These are phyloP conservation scores for Platalea minor DNA, from an alignment of 2,797 vertebrate genomes.

Conservation along the genomic window DNA sequence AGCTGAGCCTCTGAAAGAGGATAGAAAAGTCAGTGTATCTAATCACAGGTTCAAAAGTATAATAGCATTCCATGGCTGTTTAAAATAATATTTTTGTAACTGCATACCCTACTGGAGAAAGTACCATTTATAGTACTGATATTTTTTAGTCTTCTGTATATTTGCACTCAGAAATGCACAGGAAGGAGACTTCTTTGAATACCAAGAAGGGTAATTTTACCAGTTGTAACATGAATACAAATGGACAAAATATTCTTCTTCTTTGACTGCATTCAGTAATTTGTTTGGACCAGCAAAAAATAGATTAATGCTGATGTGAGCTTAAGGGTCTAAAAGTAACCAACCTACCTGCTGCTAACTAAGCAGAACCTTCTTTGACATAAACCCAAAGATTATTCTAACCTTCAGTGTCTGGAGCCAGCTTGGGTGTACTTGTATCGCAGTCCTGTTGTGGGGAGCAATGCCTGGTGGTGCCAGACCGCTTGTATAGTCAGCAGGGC, in stretches of 20 bases:
- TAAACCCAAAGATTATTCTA: not conserved
- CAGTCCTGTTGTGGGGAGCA: not conserved
- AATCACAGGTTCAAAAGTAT: not conserved
- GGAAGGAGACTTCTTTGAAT: not conserved
- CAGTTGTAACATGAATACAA: not conserved
- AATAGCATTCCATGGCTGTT: not conserved
- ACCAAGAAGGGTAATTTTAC: not conserved
- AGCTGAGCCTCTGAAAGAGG: not conserved
- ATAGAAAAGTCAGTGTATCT: not conserved
- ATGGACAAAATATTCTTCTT: not conserved
- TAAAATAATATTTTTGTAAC: not conserved
- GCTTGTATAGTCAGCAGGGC: not conserved
- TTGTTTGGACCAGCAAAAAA: not conserved
- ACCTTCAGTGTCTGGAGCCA: not conserved
- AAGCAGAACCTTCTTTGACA: not conserved
- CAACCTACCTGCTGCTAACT: not conserved
- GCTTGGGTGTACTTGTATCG: not conserved
- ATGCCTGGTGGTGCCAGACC: not conserved
- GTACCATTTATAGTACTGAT: not conserved
- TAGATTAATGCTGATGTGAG: not conserved
- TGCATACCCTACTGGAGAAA: not conserved
- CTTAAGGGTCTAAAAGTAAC: not conserved
- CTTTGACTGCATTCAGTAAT: not conserved
- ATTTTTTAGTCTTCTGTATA: not conserved
- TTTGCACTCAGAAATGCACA: not conserved